phyloP scores from a whole-genome alignment of 2,113 vertebrate genomes.

The Eurystomus gularis region DNA sequence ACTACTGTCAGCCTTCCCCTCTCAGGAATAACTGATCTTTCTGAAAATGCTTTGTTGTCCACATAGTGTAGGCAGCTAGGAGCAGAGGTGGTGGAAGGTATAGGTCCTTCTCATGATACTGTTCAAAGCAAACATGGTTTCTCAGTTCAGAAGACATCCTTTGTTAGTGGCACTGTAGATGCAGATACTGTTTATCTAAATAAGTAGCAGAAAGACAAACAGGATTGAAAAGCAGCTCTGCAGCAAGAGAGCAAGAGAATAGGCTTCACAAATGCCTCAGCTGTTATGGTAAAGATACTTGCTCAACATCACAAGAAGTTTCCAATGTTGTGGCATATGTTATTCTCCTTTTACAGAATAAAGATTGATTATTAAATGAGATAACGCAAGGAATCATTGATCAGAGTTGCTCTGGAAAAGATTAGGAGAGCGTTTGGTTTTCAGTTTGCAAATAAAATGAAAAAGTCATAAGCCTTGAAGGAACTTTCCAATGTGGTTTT shows the following conservation, averaged over 20 bases:
- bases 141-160: background rate
- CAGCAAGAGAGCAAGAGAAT: background rate
- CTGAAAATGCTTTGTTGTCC: background rate
- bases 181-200: background rate
- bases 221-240: background rate
- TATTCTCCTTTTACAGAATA: background rate
- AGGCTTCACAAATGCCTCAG: background rate
- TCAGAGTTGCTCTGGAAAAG: constrained; percentile 20
- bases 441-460: constrained; percentile 20
- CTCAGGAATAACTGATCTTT: background rate
- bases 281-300: background rate
- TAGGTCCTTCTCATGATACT: background rate
- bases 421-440: constrained; percentile 29
- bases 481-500: constrained; percentile 50
- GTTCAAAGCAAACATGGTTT: background rate
- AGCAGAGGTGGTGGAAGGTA: background rate
- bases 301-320: background rate
- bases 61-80: background rate
- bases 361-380: background rate
- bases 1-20: background rate
- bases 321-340: background rate
- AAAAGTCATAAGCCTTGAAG: constrained; percentile 28
- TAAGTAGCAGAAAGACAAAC: background rate
- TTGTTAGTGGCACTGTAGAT: background rate
- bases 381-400: background rate